These are phyloP conservation scores for Dinomys branickii DNA, from an alignment of 2,113 vertebrate species.

Conservation along the genomic window DNA sequence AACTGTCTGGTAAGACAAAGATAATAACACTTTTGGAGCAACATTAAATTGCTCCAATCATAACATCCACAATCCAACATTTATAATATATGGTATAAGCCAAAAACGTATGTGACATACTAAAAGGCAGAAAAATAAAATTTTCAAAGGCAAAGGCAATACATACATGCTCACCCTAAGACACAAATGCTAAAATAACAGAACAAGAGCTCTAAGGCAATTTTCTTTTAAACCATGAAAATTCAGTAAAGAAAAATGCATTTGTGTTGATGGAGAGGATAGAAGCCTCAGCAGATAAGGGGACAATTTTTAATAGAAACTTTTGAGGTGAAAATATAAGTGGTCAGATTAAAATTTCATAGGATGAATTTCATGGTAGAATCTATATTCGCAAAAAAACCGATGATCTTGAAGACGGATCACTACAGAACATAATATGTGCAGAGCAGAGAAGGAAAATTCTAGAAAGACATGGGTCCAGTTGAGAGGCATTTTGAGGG, in stretches of 20 bases:
- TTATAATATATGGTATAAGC: background rate
- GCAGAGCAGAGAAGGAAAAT: background rate
- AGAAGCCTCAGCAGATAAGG: background rate
- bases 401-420: background rate
- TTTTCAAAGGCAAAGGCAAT: background rate
- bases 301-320: background rate
- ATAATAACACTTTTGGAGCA: background rate
- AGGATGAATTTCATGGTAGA: background rate
- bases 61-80: background rate
- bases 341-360: background rate
- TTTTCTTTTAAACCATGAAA: background rate
- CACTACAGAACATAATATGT: background rate
- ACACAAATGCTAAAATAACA: background rate
- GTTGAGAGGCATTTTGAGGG: background rate
- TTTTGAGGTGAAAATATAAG: slow-evolving; percentile 4
- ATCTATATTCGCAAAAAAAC: background rate
- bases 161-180: background rate
- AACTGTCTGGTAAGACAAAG: background rate
- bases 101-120: background rate
- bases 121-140: background rate
- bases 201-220: background rate
- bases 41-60: background rate
- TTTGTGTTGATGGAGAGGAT: background rate
- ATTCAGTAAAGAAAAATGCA: background rate
- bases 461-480: background rate